Base-by-base conservation (phyloP, 2,888 invertebrate genomes). In the Cataglyphis cursor region DNA sequence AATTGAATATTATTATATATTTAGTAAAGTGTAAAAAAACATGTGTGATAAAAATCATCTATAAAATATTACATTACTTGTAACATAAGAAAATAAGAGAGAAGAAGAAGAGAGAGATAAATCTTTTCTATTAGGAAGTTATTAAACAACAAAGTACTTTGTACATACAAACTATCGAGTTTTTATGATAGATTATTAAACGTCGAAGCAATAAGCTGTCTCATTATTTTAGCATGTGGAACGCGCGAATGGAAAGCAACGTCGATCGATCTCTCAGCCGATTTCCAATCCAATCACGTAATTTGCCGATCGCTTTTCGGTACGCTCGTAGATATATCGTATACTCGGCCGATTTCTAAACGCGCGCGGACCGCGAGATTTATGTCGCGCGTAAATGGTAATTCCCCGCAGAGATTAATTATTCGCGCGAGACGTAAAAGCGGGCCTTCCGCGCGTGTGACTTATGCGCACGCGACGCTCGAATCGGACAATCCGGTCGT, bases 221-320 rank as follows among this genome's bases (percentile, higher is more conserved):
- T 78, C 72, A 70, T 70, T 78, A 78, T 70, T 70, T 70, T 44
- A 68, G 5, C 28, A 57, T 15, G 57, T 21, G 44, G 44, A 44
- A 59, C 59, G 35, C 59, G 72, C 72, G 59, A 80, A 80, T 80
- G 78, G 78, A 80, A 80, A 80, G 78, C 78, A 72, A 72, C 78
- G 59, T 72, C 78, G 72, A 59, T 72, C 78, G 78, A 80, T 80
- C 78, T 78, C 72, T 35, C 72, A 35, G 31, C 44, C 59, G 44
- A 57, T 80, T 80, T 80, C 59, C 78, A 80, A 80, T 59, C 44
- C 57, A 68, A 78, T 78, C 78, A 72, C 78, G 78, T 72, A 80
- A 80, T 80, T 80, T 80, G 78, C 78, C 72, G 78, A 72, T 80
- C 78, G 44, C 59, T 80, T 80, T 80, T 80, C 78, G 76, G 78